Evolutionary conservation across 2,888 invertebrate species (phyloP).

Genomic region (Corythucha ciliata): DNA sequence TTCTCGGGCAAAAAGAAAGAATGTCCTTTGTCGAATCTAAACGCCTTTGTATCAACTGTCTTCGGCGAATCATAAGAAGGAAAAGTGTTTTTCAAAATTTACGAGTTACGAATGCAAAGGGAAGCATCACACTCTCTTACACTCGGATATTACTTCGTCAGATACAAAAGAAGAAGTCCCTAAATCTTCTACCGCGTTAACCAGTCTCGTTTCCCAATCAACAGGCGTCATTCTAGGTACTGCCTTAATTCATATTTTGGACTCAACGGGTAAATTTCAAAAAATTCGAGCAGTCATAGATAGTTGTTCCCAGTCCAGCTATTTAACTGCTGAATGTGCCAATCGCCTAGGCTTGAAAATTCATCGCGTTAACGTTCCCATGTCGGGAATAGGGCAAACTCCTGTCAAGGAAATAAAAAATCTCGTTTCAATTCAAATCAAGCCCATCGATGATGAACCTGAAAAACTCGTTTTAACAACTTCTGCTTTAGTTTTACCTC

Average conservation of each 20-base stretch:
- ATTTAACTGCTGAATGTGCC: constrained; percentile 7
- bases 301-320: constrained; percentile 16
- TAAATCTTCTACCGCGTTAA: too few species aligned
- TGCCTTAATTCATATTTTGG: constrained; percentile 4
- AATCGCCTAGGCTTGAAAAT: constrained; percentile 16
- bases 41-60: too few species aligned
- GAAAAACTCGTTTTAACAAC: constrained; percentile 9
- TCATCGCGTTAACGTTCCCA: not conserved
- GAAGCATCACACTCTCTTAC: too few species aligned
- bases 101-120: too few species aligned
- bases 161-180: too few species aligned
- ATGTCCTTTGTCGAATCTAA: too few species aligned
- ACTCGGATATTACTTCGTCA: too few species aligned
- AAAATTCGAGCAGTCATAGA: constrained; percentile 16
- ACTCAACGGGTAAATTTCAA: constrained; percentile 9
- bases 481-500: constrained; percentile 15
- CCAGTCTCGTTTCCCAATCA: too few species aligned
- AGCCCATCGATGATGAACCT: not conserved
- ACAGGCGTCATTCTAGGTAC: constrained; percentile 19
- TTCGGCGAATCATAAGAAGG: too few species aligned
- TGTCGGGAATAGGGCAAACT: constrained; percentile 18
- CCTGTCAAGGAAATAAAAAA: constrained; percentile 2
- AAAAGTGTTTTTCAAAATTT: too few species aligned
- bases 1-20: too few species aligned
- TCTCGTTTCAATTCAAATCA: not conserved